Evolutionary conservation across 2,888 invertebrate genomes (phyloP).

Genomic region (Lepetodrilus schrolli): DNA sequence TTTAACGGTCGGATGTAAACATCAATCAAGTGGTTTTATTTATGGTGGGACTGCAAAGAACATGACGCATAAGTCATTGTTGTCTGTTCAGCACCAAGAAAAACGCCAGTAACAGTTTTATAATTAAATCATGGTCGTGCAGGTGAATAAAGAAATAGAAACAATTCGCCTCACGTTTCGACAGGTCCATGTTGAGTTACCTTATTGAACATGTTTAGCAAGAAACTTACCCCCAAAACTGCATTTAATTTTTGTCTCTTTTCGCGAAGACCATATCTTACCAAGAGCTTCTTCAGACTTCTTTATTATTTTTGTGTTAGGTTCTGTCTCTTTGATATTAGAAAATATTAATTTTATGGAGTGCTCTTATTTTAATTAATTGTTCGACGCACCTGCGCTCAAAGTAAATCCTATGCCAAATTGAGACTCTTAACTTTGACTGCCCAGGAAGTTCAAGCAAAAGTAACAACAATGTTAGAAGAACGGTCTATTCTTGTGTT

Average conservation of each 20-base stretch:
- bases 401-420: conserved; percentile 3
- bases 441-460: background rate
- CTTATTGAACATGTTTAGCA: no score
- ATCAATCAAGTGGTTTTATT: no score
- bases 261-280: background rate
- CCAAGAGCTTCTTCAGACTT: conserved; percentile 18
- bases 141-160: no score
- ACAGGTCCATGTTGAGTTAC: no score
- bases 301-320: background rate
- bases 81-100: no score
- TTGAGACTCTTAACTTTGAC: background rate
- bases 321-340: conserved; percentile 1
- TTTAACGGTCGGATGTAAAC: no score
- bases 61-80: no score
- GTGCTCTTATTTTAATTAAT: background rate
- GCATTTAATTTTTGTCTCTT: background rate
- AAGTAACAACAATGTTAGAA: conserved; percentile 9
- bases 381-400: background rate
- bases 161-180: no score
- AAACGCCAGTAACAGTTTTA: no score
- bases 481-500: background rate
- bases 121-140: background rate
- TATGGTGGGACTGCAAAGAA: no score
- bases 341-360: background rate
- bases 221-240: no score